These are phyloP conservation scores for Emesis russula DNA, from an alignment of 2,888 invertebrate genomes.

Conservation along the genomic window DNA sequence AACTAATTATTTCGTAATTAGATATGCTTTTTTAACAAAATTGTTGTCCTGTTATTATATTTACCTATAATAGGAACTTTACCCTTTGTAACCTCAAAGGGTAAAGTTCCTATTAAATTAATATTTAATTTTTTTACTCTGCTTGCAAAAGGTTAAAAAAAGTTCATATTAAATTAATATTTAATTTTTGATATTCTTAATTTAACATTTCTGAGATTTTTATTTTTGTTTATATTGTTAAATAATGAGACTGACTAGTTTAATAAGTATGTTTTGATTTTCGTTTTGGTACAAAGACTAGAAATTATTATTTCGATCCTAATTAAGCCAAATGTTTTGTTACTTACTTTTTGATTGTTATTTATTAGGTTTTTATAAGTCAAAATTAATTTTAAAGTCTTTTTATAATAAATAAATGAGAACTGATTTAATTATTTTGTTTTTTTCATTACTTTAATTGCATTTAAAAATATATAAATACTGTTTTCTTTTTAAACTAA, in stretches of 20 bases:
- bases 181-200: not conserved
- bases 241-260: not conserved
- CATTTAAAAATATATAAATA: slow-evolving; percentile 57
- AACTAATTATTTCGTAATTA: no score
- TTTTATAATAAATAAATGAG: slow-evolving; percentile 39
- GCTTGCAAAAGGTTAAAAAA: not conserved
- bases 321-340: not conserved
- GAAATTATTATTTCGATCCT: not conserved
- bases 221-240: no score
- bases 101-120: no score
- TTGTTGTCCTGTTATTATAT: not conserved
- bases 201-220: not conserved
- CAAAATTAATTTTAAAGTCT: no score
- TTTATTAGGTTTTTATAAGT: slow-evolving; percentile 6
- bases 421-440: slow-evolving; percentile 42
- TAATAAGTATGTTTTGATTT: not conserved
- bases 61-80: not conserved
- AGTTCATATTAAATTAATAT: not conserved
- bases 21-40: not conserved
- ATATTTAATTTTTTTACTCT: not conserved
- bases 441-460: slow-evolving; percentile 41
- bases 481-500: slow-evolving; percentile 62
- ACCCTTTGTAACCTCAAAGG: no score
- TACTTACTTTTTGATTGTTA: not conserved
- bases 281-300: not conserved